A percentile compares a stretch with the other conserved stretches of the same genome.
Evolutionary conservation across 2,113 vertebrate genomes (phyloP).

Genomic region (Rattus rattus): DNA sequence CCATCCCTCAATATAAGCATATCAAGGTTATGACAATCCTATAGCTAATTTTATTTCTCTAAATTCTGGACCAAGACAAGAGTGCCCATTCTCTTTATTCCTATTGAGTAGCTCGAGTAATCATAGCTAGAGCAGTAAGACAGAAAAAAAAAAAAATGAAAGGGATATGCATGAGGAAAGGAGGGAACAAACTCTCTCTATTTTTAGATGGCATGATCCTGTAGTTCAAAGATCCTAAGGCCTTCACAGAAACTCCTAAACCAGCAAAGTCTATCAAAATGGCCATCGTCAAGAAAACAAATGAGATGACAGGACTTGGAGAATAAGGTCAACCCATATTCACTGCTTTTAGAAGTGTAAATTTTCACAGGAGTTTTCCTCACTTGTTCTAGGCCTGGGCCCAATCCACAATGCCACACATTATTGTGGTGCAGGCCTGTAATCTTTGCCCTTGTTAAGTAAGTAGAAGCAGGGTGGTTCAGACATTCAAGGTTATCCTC

Average conservation of each 20-base stretch:
- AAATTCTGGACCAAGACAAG: background rate
- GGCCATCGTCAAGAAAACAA: background rate
- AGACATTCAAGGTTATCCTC: background rate
- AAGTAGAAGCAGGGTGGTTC: background rate
- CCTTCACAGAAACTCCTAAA: background rate
- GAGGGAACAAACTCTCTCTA: background rate
- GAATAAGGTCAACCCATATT: too few relatives aligned
- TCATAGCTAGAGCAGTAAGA: background rate
- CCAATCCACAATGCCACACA: background rate
- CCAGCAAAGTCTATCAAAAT: background rate
- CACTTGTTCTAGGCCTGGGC: too few relatives aligned
- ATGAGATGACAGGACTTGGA: too few relatives aligned
- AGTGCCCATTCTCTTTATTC: background rate
- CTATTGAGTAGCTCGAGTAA: background rate
- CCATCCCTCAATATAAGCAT: background rate
- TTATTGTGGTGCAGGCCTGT: background rate
- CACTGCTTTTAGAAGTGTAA: too few relatives aligned
- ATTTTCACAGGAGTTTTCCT: background rate
- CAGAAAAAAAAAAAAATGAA: background rate
- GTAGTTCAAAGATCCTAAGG: background rate
- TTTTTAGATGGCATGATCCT: background rate
- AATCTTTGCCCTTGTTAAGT: too few relatives aligned
- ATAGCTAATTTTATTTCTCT: background rate
- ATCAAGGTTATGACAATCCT: background rate
- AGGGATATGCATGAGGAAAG: background rate